Evolutionary conservation across 2,797 vertebrate genomes (phyloP).

Genomic region (Strix occidentalis): DNA sequence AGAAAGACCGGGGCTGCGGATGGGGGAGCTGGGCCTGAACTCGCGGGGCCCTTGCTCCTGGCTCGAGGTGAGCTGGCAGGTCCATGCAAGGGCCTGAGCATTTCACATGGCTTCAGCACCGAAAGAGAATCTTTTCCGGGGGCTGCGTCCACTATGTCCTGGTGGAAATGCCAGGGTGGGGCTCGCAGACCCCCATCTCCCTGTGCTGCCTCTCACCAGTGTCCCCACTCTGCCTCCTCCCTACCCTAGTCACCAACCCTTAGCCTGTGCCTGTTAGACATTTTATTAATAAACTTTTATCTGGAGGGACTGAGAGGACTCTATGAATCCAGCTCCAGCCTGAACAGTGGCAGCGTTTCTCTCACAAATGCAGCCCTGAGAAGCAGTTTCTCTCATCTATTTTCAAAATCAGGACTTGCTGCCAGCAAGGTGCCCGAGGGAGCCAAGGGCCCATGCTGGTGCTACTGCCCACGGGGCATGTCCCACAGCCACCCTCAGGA

Average conservation of each 20-base stretch:
- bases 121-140: rapidly evolving
- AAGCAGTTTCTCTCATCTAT: rapidly evolving
- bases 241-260: rapidly evolving
- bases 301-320: not conserved
- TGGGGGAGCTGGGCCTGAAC: not conserved
- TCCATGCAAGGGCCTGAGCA: not conserved
- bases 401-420: not conserved
- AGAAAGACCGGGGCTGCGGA: rapidly evolving
- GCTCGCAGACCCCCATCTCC: rapidly evolving
- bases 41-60: not conserved
- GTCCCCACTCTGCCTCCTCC: too few relatives aligned
- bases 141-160: rapidly evolving
- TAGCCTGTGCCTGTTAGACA: rapidly evolving
- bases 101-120: rapidly evolving
- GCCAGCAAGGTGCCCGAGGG: not conserved
- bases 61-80: rapidly evolving
- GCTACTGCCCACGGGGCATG: rapidly evolving
- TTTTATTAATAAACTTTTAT: not conserved
- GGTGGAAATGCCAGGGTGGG: not conserved
- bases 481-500: not conserved
- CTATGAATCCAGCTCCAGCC: not conserved
- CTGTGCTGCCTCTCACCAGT: not conserved
- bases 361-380: not conserved
- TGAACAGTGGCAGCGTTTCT: rapidly evolving
- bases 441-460: rapidly evolving